phyloP scores from a whole-genome alignment of 2,113 vertebrate genomes.

The Zosterops pallidus region DNA sequence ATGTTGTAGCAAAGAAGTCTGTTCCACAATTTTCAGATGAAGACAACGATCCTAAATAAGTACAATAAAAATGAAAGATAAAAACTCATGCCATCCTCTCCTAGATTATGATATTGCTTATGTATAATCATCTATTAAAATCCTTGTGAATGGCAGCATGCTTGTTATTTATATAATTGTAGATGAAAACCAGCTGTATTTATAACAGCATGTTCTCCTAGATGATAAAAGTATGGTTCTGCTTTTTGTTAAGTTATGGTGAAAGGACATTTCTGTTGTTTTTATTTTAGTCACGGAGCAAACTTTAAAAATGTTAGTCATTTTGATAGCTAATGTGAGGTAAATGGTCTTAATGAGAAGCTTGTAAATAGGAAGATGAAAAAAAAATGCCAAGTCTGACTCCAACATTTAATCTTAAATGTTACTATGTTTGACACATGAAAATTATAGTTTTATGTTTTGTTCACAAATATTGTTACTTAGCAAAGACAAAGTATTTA shows the following conservation, averaged over 20 bases:
- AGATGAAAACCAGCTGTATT: constrained; percentile 70
- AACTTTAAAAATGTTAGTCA: constrained; percentile 68
- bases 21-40: constrained; percentile 93
- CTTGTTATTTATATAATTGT: constrained; percentile 66
- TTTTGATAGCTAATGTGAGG: constrained; percentile 57
- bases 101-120: constrained; percentile 18
- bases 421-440: constrained; percentile 56
- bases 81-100: neutral
- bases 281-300: constrained; percentile 51
- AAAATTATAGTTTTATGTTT: constrained; percentile 63
- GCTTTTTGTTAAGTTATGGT: constrained; percentile 69
- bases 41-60: constrained; percentile 77
- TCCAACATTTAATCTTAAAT: constrained; percentile 48
- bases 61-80: constrained; percentile 32
- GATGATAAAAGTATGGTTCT: constrained; percentile 49
- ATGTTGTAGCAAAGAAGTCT: constrained; percentile 97
- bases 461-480: constrained; percentile 66
- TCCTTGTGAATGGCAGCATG: constrained; percentile 68
- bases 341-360: constrained; percentile 57
- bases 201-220: constrained; percentile 65
- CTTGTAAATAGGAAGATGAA: constrained; percentile 57
- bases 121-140: constrained; percentile 51
- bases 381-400: constrained; percentile 29
- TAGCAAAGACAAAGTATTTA: constrained; percentile 62
- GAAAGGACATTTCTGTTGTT: constrained; percentile 53